Base-by-base conservation (phyloP, 2,888 invertebrate species). In the Xestoiulus laeticollis region DNA sequence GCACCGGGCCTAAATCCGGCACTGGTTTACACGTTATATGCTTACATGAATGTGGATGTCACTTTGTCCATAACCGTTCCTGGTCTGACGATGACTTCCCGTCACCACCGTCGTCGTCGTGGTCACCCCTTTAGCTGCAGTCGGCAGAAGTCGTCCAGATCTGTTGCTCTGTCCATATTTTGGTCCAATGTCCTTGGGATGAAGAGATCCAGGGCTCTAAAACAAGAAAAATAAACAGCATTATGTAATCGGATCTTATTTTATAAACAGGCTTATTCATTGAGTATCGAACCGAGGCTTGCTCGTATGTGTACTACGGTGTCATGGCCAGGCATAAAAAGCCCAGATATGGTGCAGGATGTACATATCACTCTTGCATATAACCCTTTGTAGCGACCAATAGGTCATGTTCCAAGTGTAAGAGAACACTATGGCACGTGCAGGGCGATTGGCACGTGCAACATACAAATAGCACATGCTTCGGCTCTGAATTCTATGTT, bases 201-300 rank as follows among this genome's bases (percentile, higher is more conserved):
- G 88, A 68, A 88, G 88, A 38, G 88, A 86, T 83, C 88, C 88
- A 38, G 88, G 88, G 87, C 88, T 88, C 88, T 88, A 43, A 14
- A 87, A 38, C 83, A 87, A 68, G 84, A 38, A 86, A 88, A 88
- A 84, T 22, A 84, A 68, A 68, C 68, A 68, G 2, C 59, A 68
- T 68, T 22, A 68, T 68, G 68, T 68, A 68, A 68, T 68, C 68
- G 68, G 68, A 68, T 68, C 68, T 26, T 8, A 8, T 26, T n/a
- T 22, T 5, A 68, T 68, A 68, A 68, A 68, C 26, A 68, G n/a
- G 68, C n/a, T 68, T 26, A 68, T n/a, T n/a, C 6, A 10, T n/a
- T 6, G 68, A 22, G 6, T 38, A 68, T 68, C 68, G 68, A 68
- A 26, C 59, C 59, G n/a, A 16, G 59, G 59, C 59, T 59, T 59